Base-by-base conservation (phyloP, 2,113 vertebrate genomes). In the Psophia crepitans region DNA sequence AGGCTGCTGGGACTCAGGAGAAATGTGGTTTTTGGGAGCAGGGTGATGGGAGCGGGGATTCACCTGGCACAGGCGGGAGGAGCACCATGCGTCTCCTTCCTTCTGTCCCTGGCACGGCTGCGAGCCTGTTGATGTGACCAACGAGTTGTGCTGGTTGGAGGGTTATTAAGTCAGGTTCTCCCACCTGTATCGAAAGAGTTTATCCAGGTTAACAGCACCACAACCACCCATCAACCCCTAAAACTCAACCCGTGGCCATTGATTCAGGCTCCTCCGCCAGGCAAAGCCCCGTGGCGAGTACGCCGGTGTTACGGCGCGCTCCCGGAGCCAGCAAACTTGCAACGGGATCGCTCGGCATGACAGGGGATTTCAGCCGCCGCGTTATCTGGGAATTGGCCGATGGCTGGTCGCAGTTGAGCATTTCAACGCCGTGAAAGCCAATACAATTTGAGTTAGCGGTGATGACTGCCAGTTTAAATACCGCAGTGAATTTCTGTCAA, bases 391-490 rank as follows among this genome's bases (percentile, higher is more conserved):
- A 98, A 98, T 98, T 98, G 98, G 97, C 98, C 96, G 97, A 88
- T 97, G 98, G 98, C 98, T 98, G 97, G 95, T 97, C 95, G 97
- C 97, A 98, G 97, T 97, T 97, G 97, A 98, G 98, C 98, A 75
- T 98, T 98, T 98, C 98, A 97, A 97, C 97, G 91, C 97, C 58
- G 6, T 97, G 97, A 97, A 98, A 98, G 98, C 98, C 98, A 98
- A 98, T 98, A 98, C 98, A 98, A 98, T 98, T 98, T 98, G 98
- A 98, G 98, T 98, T 98, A 98, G 98, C 96, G 43, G 97, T 98
- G 98, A 98, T 97, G 98, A 97, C 97, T 98, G 98, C 98, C 98
- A 98, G 97, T 98, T 98, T 98, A 98, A 98, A 98, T 98, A 98
- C 98, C 97, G 70, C 96, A 96, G 98, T 98, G 98, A 97, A 94